Base-by-base conservation (phyloP, 1,140 invertebrate genomes). In the Ephestia elutella region DNA sequence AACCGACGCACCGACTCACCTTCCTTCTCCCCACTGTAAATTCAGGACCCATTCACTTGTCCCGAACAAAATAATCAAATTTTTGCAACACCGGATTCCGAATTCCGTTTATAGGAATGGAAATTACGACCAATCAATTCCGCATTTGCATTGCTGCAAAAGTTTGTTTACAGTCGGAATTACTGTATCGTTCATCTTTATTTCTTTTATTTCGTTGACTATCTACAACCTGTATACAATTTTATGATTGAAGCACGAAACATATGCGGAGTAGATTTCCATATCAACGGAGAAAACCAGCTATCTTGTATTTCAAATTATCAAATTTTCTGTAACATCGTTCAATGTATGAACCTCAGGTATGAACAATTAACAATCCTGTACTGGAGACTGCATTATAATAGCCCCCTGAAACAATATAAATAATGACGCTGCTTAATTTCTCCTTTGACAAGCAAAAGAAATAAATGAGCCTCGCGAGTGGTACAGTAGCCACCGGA, bases 1-100 rank as follows among this genome's bases (percentile, higher is more conserved):
- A 74, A 28, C 67, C 70, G 73, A 79, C 75, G 67, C 68, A 67
- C 66, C 51, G 71, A 71, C 70, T 70, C 66, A 71, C 77, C 73
- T 75, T 71, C 65, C 62, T 65, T 57, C 71, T 71, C 71, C 70
- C 73, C 62, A 49, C 65, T 79, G 74, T 82, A 75, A 83, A 80
- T 80, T 82, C 66, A 62, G 67, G 72, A 68, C 70, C 57, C 60
- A 66, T 57, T 69, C 64, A 32, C 30, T 32, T 32, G 62, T 63
- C 58, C 60, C 58, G 60, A 60, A 60, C 68, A 71, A 72, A 44
- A 73, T 78, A 74, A 67, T 74, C 62, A 56, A 66, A 63, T 65
- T 63, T 64, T 51, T 59, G 57, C 53, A 59, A 70, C 60, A 65
- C 60, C 54, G 55, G 55, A 68, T 66, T 65, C 54, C 62, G 63